Evolutionary conservation across 1,140 invertebrate species (phyloP).

Genomic region (Gonatopus flavifemur): DNA sequence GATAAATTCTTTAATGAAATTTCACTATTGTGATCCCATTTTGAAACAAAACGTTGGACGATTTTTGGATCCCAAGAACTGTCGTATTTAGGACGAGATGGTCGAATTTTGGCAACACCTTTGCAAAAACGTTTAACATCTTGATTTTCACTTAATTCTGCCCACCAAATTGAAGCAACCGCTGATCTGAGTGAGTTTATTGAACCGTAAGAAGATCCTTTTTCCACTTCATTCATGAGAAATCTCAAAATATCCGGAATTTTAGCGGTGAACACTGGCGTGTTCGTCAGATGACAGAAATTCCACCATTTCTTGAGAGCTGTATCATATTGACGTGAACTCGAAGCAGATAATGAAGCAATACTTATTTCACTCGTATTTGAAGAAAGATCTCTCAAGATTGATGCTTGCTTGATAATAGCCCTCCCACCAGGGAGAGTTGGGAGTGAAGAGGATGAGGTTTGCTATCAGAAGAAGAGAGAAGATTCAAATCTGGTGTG

Average conservation of each 20-base stretch:
- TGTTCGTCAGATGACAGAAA: background rate
- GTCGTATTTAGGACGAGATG: slow-evolving; percentile 30
- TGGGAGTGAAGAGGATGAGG: slow-evolving; percentile 12
- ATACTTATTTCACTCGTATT: slow-evolving; percentile 4
- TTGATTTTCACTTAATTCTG: background rate
- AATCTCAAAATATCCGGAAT: slow-evolving; percentile 8
- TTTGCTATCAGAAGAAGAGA: slow-evolving; percentile 20
- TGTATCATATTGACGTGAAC: slow-evolving; percentile 2
- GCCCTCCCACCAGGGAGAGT: slow-evolving; percentile 6
- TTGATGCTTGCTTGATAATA: slow-evolving; percentile 8
- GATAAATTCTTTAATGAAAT: slow-evolving; percentile 25
- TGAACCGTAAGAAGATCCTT: slow-evolving; percentile 7
- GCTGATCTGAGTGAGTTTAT: slow-evolving; percentile 9
- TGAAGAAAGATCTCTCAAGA: background rate
- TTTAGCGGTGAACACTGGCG: background rate
- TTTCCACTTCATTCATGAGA: slow-evolving; percentile 6
- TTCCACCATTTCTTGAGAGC: background rate
- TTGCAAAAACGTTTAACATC: slow-evolving; percentile 28
- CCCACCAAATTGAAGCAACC: slow-evolving; percentile 2
- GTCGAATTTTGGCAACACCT: slow-evolving; percentile 19
- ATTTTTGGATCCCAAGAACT: slow-evolving; percentile 18
- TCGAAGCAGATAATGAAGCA: background rate
- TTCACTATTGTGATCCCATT: slow-evolving; percentile 15
- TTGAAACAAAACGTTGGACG: slow-evolving; percentile 1
- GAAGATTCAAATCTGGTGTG: slow-evolving; percentile 20